Base-by-base conservation (phyloP, 2,888 invertebrate genomes). In the Papilio protenor region DNA sequence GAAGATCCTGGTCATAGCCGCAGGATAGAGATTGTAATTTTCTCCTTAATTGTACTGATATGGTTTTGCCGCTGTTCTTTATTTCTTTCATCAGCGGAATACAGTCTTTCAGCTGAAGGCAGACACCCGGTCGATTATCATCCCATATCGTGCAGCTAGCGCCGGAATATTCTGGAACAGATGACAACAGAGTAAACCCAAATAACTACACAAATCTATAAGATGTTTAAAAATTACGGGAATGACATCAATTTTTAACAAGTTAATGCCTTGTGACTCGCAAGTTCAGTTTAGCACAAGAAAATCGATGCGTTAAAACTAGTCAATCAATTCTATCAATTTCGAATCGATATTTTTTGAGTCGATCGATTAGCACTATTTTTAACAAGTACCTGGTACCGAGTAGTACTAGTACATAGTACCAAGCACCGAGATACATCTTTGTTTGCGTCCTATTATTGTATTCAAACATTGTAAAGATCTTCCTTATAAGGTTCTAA, bases 1-100 rank as follows among this genome's bases (percentile, higher is more conserved):
- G 92, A 8, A 88, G 85, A 18, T 81, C 80, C 2, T 52, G 72
- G 10, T 87, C 83, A 76, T 86, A 94, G 0, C 93, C 93, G 77
- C 94, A 93, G 0, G 86, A 84, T 0, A 92, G 80, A 0, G 81
- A 80, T 18, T 86, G 86, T 1, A 94, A 85, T 77, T 87, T 91
- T 21, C 80, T 81, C 23, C 88, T 86, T 78, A 92, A 83, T 73
- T 85, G 74, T 3, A 79, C 57, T 0, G 92, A 89, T 86, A 92
- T 88, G 0, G 92, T 91, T 2, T 79, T 85, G 3, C 92, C 92
- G 5, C 88, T 88, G 2, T 75, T 83, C 45, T 79, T 83, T 73
- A 93, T 85, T 77, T 91, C 91, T 1, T 82, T 80, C 55, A 88
- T 16, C 10, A 93, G 81, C 1, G 82, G 81, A 55, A 81, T 75